phyloP scores from a whole-genome alignment of 2,888 invertebrate genomes.

The Matsumyia berberina region DNA sequence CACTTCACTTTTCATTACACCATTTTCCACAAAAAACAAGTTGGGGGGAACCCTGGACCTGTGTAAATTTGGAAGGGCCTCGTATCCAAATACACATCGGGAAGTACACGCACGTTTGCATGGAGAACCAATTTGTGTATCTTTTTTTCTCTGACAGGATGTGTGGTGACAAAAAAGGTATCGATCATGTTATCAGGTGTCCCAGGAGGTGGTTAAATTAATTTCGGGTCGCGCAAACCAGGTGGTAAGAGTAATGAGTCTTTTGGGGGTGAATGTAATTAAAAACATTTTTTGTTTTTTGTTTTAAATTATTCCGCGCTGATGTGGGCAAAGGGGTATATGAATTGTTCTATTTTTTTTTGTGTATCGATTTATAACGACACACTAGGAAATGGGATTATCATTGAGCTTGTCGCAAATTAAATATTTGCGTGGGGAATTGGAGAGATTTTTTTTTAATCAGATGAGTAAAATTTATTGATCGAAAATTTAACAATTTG shows the following conservation, averaged over 20 bases:
- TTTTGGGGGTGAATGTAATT: constrained; percentile 67
- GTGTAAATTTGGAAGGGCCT: constrained; percentile 13
- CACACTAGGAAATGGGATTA: constrained; percentile 25
- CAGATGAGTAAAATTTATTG: constrained; percentile 27
- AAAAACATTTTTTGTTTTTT: constrained; percentile 47
- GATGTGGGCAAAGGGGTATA: constrained; percentile 19
- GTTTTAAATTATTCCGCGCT: constrained; percentile 20
- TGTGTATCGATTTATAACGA: constrained; percentile 46
- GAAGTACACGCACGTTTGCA: constrained; percentile 24
- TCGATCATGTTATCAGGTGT: constrained; percentile 70
- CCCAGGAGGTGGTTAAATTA: constrained; percentile 67
- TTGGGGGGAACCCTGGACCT: background rate
- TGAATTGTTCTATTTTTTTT: too few species aligned
- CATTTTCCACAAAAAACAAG: constrained; percentile 40
- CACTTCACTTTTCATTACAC: constrained; percentile 59
- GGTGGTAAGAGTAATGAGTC: constrained; percentile 63
- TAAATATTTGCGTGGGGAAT: constrained; percentile 54
- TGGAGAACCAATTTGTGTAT: constrained; percentile 27
- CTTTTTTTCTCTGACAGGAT: constrained; percentile 21
- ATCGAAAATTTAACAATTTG: constrained; percentile 39
- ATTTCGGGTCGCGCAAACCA: constrained; percentile 67
- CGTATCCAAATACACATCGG: background rate
- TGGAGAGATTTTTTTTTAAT: constrained; percentile 31
- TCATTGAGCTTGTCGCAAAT: constrained; percentile 33
- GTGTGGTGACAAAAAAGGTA: constrained; percentile 35